phyloP scores from a whole-genome alignment of 1,140 invertebrate genomes.

The Acyrthosiphon pisum region DNA sequence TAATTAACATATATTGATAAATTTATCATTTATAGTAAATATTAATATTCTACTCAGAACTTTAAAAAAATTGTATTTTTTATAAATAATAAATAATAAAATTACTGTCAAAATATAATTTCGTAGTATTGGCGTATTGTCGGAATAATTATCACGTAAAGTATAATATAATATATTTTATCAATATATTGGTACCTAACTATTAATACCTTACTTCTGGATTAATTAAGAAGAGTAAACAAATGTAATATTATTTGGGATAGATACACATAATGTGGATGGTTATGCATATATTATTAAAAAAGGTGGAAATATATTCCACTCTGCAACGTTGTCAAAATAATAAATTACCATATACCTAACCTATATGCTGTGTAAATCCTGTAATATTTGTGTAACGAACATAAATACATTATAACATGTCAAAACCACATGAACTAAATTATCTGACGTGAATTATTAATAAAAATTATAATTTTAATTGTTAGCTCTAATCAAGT shows the following conservation, averaged over 20 bases:
- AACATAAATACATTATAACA: slow-evolving; percentile 3
- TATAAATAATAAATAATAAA: neutral
- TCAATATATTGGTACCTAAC: neutral
- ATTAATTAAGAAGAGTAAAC: neutral
- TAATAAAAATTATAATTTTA: slow-evolving; percentile 17
- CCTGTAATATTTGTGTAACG: neutral
- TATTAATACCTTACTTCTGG: neutral
- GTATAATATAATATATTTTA: neutral
- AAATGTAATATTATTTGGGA: neutral
- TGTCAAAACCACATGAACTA: neutral
- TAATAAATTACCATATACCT: slow-evolving; percentile 14
- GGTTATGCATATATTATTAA: neutral
- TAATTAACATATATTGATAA: neutral
- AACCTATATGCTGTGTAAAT: neutral
- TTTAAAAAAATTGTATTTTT: neutral
- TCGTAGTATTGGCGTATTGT: too few species aligned
- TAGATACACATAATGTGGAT: neutral
- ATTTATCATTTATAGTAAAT: neutral
- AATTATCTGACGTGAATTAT: neutral
- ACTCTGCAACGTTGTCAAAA: neutral
- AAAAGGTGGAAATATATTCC: neutral
- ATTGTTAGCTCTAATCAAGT: neutral
- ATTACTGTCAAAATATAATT: neutral
- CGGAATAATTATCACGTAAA: neutral
- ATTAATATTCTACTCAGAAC: neutral